These are phyloP conservation scores for Calyptomena viridis DNA, from an alignment of 2,113 vertebrate species.

Conservation along the genomic window DNA sequence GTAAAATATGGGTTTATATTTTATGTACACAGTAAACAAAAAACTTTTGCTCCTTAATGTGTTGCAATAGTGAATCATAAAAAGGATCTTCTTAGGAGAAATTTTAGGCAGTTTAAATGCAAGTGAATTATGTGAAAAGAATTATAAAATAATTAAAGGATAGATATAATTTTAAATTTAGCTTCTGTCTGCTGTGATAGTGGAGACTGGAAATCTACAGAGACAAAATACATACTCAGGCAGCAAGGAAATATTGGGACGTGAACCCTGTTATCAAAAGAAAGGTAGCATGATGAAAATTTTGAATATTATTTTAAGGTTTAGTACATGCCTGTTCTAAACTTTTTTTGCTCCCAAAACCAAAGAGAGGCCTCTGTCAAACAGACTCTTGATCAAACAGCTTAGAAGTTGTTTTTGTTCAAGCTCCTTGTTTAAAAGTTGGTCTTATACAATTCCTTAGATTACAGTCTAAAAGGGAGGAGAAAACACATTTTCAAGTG, in stretches of 20 bases:
- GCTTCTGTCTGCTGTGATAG: neutral
- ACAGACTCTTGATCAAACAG: neutral
- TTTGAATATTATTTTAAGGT: neutral
- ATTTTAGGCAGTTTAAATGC: constrained; percentile 24
- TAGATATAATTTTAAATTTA: constrained; percentile 26
- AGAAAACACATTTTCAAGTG: neutral
- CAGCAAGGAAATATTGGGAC: neutral
- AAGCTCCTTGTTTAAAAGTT: neutral
- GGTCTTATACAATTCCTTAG: neutral
- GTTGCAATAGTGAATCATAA: neutral
- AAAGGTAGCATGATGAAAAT: neutral
- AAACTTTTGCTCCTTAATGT: neutral
- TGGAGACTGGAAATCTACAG: neutral
- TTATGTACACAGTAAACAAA: constrained; percentile 29
- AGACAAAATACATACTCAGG: neutral
- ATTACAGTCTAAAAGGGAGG: neutral
- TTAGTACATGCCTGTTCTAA: neutral
- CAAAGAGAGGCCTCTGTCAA: neutral
- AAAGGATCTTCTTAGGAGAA: neutral
- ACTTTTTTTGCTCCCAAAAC: neutral
- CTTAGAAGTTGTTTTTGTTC: neutral
- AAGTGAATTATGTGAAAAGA: constrained; percentile 30
- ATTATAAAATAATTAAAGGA: constrained; percentile 43
- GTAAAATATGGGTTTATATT: neutral
- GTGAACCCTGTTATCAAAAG: neutral